A percentile compares a stretch with the other conserved stretches of the same genome.
Conservation (phyloP, 2,888 invertebrate genomes). For the Dinocampus coccinellae region DNA sequence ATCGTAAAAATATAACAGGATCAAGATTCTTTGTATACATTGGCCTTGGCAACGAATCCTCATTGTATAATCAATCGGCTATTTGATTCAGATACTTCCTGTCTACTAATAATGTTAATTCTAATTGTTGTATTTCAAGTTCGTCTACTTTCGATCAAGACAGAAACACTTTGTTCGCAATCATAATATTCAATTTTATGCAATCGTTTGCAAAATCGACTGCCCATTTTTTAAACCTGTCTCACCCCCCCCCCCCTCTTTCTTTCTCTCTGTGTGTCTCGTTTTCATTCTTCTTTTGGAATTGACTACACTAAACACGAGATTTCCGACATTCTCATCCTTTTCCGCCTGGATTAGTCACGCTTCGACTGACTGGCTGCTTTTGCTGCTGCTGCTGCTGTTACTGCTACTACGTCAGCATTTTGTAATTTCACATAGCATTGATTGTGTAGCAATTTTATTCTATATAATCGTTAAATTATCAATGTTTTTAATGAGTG, state of each 20-base stretch:
- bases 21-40: neutral
- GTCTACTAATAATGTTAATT: neutral
- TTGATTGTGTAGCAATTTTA: neutral
- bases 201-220: neutral
- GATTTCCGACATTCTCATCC: constrained; percentile 7
- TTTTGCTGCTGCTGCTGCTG: neutral
- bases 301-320: neutral
- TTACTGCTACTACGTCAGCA: constrained; percentile 15
- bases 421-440: neutral
- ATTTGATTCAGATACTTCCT: neutral
- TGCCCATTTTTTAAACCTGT: neutral
- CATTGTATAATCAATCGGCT: neutral
- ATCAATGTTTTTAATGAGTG: too few relatives aligned
- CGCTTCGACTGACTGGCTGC: constrained; percentile 8
- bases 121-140: neutral
- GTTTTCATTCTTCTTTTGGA: neutral
- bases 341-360: constrained; percentile 16
- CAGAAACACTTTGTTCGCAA: neutral
- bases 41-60: neutral
- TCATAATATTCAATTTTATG: neutral
- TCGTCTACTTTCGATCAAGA: neutral
- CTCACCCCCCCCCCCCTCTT: neutral
- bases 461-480: neutral
- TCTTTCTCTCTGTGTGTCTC: neutral
- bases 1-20: neutral